phyloP scores from a whole-genome alignment of 37 sponge, comb jelly and placozoan species.

The Ephydatia muelleri region DNA sequence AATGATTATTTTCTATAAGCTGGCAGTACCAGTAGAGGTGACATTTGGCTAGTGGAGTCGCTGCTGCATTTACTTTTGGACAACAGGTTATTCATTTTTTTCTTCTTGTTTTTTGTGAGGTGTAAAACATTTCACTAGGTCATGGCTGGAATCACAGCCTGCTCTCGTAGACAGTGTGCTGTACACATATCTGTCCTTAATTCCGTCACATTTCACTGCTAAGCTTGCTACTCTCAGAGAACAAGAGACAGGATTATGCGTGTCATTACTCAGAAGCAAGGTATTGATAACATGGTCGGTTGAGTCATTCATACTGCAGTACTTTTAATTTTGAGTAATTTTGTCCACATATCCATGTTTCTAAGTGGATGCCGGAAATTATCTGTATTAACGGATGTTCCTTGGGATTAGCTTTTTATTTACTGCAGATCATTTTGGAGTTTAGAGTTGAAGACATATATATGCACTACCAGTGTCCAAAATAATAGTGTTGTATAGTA shows the following conservation, averaged over 20 bases:
- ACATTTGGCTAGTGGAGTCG: constrained; percentile 61
- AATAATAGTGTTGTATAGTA: too few species aligned
- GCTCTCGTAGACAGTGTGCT: constrained; percentile 75
- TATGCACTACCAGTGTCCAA: too few species aligned
- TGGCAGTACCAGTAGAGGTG: constrained; percentile 30
- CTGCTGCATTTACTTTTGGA: constrained; percentile 69
- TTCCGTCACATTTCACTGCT: constrained; percentile 74
- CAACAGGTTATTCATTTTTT: constrained; percentile 46
- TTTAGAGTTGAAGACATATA: too few species aligned
- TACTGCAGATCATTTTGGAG: too few species aligned
- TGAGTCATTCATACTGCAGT: too few species aligned
- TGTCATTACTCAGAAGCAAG: constrained; percentile 67
- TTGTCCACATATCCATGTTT: too few species aligned
- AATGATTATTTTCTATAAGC: constrained; percentile 5
- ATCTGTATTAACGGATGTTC: too few species aligned
- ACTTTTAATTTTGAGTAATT: too few species aligned
- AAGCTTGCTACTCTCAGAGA: constrained; percentile 64
- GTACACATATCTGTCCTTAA: constrained; percentile 90
- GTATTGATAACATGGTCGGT: constrained; percentile 31
- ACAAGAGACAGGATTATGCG: constrained; percentile 71
- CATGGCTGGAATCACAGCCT: constrained; percentile 72
- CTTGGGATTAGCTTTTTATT: too few species aligned
- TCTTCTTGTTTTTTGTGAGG: too few species aligned
- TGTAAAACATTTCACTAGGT: not conserved
- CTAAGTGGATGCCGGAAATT: too few species aligned